Evolutionary conservation across 2,888 invertebrate genomes (phyloP), one percentile per base, ranked within the genome.

Genomic region (Drosophila planitibia): DNA sequence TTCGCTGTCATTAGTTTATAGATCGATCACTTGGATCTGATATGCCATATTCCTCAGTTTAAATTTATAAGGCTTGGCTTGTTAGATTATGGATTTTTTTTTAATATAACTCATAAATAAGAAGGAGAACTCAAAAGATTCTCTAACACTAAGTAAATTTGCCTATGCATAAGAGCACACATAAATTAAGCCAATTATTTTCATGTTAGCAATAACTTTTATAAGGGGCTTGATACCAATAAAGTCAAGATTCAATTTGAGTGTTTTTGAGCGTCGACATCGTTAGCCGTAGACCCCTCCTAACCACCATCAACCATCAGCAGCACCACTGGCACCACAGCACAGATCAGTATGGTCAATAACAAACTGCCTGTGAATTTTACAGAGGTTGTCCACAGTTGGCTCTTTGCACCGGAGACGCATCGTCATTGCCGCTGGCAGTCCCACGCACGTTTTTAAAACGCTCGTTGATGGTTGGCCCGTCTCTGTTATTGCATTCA

Each of bases 161-260:
- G 53, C 72, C 70, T 58, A 57, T 54, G 72, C 54, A 44, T 55
- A 71, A 58, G 65, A 61, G 68, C 63, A 37, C 44, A 51, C 81
- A 72, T 72, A 77, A 83, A 86, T 86, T 73, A 86, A 83, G 86
- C 77, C 86, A 89, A 83, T 83, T 83, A 83, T 85, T 88, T 82
- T 85, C 73, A 73, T 81, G 81, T 78, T 71, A 74, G 77, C 84
- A 77, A 86, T 75, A 72, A 66, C 68, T 71, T 77, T 51, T 73
- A 70, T 52, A 85, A 72, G 74, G 72, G 76, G 75, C 67, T 57
- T 64, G 69, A 80, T 83, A 77, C 76, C 84, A 87, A 86, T 89
- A 86, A 83, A 89, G 81, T 83, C 71, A 66, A 86, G 84, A 86
- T 84, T 89, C 84, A 89, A 84, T 89, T 84, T 84, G 81, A 86